Percentiles rank a stretch among this genome's conserved stretches.
Evolutionary conservation across 2,113 vertebrate species (phyloP).

Genomic region (Arizona elegans): DNA sequence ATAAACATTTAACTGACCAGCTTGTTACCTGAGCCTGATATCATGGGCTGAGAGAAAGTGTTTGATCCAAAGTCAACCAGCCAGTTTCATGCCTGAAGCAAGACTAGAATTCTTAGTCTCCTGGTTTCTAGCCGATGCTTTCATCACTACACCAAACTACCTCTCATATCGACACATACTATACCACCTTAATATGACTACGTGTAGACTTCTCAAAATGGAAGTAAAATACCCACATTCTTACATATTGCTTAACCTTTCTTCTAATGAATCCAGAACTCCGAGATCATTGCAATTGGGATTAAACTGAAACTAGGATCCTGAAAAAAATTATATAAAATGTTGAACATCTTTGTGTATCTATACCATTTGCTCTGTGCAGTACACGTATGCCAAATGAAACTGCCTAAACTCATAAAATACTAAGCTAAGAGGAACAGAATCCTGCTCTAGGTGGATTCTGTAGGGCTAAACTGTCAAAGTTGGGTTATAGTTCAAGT

Average conservation of each 20-base stretch:
- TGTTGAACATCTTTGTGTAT: background rate
- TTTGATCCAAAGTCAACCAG: background rate
- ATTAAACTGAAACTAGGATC: background rate
- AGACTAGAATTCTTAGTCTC: background rate
- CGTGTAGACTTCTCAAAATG: background rate
- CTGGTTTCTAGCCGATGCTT: background rate
- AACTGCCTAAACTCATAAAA: background rate
- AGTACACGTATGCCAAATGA: background rate
- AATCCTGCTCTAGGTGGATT: background rate
- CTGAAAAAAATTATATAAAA: background rate
- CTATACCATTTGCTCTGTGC: background rate
- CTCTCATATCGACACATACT: background rate
- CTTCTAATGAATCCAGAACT: background rate
- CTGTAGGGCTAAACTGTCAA: background rate
- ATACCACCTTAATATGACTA: background rate
- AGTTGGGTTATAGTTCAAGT: background rate
- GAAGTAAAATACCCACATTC: background rate
- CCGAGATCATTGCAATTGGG: background rate
- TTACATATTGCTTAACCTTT: background rate
- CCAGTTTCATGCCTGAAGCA: background rate
- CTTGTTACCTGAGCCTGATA: background rate
- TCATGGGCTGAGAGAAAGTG: background rate
- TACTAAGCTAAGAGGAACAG: background rate
- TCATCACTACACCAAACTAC: background rate
- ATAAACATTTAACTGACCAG: too few species aligned